A percentile compares a stretch with the other conserved stretches of the same genome.
phyloP scores from a whole-genome alignment of 2,888 invertebrate genomes.

The Chalcosyrphus nemorum region DNA sequence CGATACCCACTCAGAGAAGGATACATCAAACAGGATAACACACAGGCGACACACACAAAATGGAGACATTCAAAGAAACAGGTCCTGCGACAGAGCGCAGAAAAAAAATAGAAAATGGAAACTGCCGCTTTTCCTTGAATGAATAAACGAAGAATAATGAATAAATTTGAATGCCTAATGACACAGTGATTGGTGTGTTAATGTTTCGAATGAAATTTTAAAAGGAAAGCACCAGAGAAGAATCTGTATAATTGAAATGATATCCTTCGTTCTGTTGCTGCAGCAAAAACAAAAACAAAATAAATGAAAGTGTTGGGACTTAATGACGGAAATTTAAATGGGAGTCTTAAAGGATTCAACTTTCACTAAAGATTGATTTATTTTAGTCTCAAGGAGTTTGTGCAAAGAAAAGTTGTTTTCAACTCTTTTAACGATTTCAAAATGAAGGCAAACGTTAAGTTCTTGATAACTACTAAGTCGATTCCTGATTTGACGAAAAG shows the following conservation, averaged over 20 bases:
- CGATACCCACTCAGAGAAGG: slow-evolving; percentile 35
- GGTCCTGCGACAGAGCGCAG: too few species aligned
- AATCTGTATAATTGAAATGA: slow-evolving; percentile 9
- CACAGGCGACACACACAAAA: slow-evolving; percentile 7
- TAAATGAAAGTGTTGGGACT: neutral
- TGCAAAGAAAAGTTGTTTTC: too few species aligned
- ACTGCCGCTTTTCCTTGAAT: slow-evolving; percentile 1
- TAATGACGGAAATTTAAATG: neutral
- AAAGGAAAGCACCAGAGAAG: slow-evolving; percentile 32
- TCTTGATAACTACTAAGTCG: too few species aligned
- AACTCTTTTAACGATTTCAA: too few species aligned
- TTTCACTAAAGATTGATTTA: too few species aligned
- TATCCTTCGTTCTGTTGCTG: neutral
- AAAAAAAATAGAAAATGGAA: neutral
- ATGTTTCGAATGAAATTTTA: slow-evolving; percentile 32
- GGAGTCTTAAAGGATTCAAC: too few species aligned
- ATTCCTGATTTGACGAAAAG: too few species aligned
- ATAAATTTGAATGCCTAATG: slow-evolving; percentile 59
- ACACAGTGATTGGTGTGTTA: slow-evolving; percentile 6
- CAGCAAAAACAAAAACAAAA: neutral
- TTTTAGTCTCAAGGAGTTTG: neutral
- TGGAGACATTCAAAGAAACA: neutral
- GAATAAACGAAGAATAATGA: slow-evolving; percentile 42
- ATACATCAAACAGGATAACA: slow-evolving; percentile 27
- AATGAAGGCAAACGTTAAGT: too few species aligned